Percentiles rank a stretch among this genome's conserved stretches.
phyloP scores from a whole-genome alignment of 2,888 invertebrate species.

The Escarpia spicata region DNA sequence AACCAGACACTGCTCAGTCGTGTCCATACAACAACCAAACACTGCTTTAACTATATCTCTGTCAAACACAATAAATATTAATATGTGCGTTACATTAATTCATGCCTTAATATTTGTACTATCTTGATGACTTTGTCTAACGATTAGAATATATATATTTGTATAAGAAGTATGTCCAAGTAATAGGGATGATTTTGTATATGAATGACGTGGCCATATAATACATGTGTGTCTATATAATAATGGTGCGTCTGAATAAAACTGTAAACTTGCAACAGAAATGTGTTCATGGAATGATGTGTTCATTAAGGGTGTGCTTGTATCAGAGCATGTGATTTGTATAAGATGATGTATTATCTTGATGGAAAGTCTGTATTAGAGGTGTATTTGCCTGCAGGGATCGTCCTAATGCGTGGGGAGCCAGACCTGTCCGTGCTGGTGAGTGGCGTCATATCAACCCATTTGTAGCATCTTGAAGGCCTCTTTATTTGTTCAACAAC shows the following conservation, averaged over 20 bases:
- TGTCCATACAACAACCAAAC: too few species aligned
- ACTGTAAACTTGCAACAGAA: neutral
- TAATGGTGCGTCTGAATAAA: too few species aligned
- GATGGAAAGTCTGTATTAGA: neutral
- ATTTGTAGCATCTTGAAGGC: too few species aligned
- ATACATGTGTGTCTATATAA: neutral
- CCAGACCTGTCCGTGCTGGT: conserved; percentile 59
- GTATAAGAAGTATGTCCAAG: neutral
- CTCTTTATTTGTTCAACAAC: too few species aligned
- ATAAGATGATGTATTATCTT: neutral
- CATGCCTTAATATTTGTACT: too few species aligned
- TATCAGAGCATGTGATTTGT: neutral
- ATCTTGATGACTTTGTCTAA: too few species aligned
- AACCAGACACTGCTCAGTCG: neutral
- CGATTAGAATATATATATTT: neutral
- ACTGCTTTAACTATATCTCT: neutral
- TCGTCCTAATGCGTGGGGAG: conserved; percentile 60
- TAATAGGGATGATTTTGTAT: neutral
- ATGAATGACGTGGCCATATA: neutral
- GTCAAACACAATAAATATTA: neutral
- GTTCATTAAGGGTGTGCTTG: neutral
- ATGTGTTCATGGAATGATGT: neutral
- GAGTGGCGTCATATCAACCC: conserved; percentile 38
- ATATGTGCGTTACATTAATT: neutral
- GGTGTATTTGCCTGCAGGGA: conserved; percentile 46